phyloP scores from a whole-genome alignment of 1,140 invertebrate species.

The Hylyphantes graminicola region DNA sequence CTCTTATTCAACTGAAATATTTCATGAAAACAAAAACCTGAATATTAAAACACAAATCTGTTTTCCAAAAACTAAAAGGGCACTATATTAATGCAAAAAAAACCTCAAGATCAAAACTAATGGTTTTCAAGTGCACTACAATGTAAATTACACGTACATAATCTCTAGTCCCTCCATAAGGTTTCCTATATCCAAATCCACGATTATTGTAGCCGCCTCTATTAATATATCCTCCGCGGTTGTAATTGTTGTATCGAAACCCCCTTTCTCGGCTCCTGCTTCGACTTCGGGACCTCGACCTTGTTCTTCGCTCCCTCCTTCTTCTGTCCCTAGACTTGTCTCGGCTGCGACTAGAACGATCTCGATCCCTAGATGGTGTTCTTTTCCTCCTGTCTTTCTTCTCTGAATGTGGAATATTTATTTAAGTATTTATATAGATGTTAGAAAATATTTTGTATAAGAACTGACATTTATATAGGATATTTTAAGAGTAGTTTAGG shows the following conservation, averaged over 20 bases:
- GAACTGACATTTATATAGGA: too few species aligned
- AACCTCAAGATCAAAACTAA: too few species aligned
- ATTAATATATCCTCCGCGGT: constrained; percentile 12
- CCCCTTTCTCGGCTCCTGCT: constrained; percentile 12
- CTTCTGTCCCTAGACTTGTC: constrained; percentile 30
- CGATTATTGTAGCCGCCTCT: constrained; percentile 11
- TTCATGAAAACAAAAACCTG: too few species aligned
- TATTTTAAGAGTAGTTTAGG: too few species aligned
- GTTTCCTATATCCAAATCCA: constrained; percentile 8
- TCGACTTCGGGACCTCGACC: neutral
- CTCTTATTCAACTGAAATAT: too few species aligned
- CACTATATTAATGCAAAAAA: too few species aligned
- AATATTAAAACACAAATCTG: too few species aligned
- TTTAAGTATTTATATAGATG: too few species aligned
- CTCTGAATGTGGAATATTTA: neutral
- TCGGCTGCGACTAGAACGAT: constrained; percentile 4
- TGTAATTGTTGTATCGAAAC: neutral
- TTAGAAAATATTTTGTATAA: too few species aligned
- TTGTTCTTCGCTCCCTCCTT: constrained; percentile 12
- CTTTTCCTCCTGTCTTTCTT: constrained; percentile 34
- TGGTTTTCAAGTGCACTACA: neutral
- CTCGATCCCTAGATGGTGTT: neutral
- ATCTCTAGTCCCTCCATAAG: neutral
- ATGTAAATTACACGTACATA: constrained; percentile 3
- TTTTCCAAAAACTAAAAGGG: too few species aligned